phyloP scores from a whole-genome alignment of 1,140 invertebrate species.

The Scaptomyza pallida region DNA sequence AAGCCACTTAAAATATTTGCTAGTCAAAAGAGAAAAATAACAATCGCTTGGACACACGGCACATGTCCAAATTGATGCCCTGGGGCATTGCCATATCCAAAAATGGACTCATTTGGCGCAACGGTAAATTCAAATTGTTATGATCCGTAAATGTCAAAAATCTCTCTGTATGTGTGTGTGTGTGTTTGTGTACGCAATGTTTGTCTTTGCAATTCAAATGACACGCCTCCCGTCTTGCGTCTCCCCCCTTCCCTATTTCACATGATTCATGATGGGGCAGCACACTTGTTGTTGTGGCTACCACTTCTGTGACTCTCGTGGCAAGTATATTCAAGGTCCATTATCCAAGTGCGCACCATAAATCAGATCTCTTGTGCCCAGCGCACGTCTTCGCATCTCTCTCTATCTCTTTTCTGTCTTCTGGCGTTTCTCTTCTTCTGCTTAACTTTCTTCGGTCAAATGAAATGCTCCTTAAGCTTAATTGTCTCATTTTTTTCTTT shows the following conservation, averaged over 20 bases:
- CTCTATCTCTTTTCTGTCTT: slow-evolving; percentile 3
- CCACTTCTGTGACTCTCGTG: neutral
- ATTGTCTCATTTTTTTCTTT: slow-evolving; percentile 66
- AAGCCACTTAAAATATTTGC: slow-evolving; percentile 73
- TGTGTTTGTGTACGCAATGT: slow-evolving; percentile 48
- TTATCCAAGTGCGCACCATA: slow-evolving; percentile 45
- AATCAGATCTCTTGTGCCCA: slow-evolving; percentile 12
- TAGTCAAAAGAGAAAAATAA: slow-evolving; percentile 36
- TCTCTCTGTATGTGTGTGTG: too few relatives aligned
- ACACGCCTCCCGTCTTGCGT: neutral
- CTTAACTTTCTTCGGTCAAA: slow-evolving; percentile 76
- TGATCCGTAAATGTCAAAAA: slow-evolving; percentile 83
- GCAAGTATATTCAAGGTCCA: slow-evolving; percentile 53
- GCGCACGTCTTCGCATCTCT: too few relatives aligned
- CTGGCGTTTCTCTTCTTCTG: slow-evolving; percentile 61
- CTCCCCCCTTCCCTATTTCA: neutral
- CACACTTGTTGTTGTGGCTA: slow-evolving; percentile 34
- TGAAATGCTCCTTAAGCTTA: slow-evolving; percentile 82
- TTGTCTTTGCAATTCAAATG: slow-evolving; percentile 77
- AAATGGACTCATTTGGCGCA: slow-evolving; percentile 79
- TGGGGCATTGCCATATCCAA: slow-evolving; percentile 72
- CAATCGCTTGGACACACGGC: slow-evolving; percentile 57
- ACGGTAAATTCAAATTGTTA: slow-evolving; percentile 82
- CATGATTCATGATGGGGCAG: slow-evolving; percentile 37
- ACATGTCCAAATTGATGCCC: slow-evolving; percentile 83